Evolutionary conservation across 1,140 invertebrate species (phyloP).

Genomic region (Daktulosphaira vitifoliae): DNA sequence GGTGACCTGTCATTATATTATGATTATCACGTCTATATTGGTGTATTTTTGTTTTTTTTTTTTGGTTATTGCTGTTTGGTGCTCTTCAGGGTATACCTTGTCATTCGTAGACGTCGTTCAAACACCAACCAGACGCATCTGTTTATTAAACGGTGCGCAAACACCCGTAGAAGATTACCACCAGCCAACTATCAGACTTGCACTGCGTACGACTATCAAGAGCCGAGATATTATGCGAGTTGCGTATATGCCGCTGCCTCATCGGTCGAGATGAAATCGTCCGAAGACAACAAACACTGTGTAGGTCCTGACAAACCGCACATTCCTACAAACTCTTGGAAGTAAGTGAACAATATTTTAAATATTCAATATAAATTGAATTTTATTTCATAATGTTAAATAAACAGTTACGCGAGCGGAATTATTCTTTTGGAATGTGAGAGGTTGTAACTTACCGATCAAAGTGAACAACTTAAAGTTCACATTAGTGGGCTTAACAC

Average conservation of each 20-base stretch:
- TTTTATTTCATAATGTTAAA: too few species aligned
- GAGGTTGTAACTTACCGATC: too few species aligned
- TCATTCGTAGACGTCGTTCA: background rate
- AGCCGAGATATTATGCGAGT: slow-evolving; percentile 25
- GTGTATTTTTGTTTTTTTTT: slow-evolving; percentile 12
- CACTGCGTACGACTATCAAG: background rate
- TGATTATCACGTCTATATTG: too few species aligned
- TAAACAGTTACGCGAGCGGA: too few species aligned
- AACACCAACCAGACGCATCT: background rate
- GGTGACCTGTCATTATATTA: too few species aligned
- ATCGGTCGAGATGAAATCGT: slow-evolving; percentile 33
- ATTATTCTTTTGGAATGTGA: too few species aligned
- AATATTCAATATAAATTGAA: too few species aligned
- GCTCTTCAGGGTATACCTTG: slow-evolving; percentile 10
- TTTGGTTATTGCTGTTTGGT: slow-evolving; percentile 8
- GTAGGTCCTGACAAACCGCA: slow-evolving; percentile 10
- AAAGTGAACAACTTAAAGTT: too few species aligned
- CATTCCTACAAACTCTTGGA: slow-evolving; percentile 25
- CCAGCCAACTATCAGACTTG: background rate
- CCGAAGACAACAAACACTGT: slow-evolving; percentile 25
- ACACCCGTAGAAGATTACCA: too few species aligned
- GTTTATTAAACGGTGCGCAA: background rate
- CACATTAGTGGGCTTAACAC: too few species aligned
- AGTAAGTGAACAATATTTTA: too few species aligned
- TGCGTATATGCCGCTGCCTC: slow-evolving; percentile 9